Evolutionary conservation across 1,140 invertebrate genomes (phyloP).

Genomic region (Euglossa dilemma): DNA sequence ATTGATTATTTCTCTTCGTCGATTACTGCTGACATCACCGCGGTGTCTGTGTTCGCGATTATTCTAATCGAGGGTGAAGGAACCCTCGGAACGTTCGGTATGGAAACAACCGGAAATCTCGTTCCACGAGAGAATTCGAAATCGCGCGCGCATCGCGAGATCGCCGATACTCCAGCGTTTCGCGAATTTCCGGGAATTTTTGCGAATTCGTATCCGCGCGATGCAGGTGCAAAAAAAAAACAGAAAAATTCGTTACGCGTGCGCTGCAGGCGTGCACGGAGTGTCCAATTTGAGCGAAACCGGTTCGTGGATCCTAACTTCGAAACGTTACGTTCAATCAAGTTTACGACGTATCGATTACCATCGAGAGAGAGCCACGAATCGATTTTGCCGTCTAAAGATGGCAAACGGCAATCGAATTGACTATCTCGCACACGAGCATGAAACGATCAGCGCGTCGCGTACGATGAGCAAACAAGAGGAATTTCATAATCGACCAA

Average conservation of each 20-base stretch:
- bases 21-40: too few relatives aligned
- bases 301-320: background rate
- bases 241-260: too few relatives aligned
- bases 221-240: too few relatives aligned
- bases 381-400: background rate
- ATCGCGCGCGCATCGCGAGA: too few relatives aligned
- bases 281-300: background rate
- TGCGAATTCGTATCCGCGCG: too few relatives aligned
- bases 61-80: background rate
- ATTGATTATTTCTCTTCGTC: slow-evolving; percentile 13
- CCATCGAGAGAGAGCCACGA: background rate
- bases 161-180: too few relatives aligned
- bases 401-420: background rate
- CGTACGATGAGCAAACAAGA: background rate
- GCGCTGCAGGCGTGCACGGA: background rate
- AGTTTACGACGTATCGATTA: background rate
- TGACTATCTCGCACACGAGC: background rate
- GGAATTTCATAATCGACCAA: too few relatives aligned
- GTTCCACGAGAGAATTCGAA: background rate
- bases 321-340: background rate
- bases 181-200: too few relatives aligned
- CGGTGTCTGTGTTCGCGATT: background rate
- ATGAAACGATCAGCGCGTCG: background rate
- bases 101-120: background rate
- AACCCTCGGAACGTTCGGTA: background rate